These are phyloP conservation scores for Chlamydotis undulata DNA, from an alignment of 2,113 vertebrate genomes.

Conservation along the genomic window DNA sequence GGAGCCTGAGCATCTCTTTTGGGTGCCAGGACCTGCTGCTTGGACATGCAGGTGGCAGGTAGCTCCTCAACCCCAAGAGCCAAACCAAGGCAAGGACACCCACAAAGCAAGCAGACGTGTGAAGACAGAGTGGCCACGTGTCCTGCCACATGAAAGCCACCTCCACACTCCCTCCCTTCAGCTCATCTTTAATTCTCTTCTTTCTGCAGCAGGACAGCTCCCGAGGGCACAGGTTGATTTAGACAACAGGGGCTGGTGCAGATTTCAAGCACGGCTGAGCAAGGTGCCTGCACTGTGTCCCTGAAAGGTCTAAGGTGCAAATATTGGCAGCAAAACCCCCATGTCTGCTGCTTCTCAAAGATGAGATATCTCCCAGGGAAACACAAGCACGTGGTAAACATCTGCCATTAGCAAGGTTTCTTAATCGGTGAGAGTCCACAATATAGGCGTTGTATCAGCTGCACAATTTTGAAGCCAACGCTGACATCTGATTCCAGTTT, in stretches of 20 bases:
- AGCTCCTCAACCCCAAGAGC: neutral
- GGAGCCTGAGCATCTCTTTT: slow-evolving; percentile 44
- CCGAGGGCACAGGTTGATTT: accelerated
- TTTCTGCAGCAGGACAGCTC: neutral
- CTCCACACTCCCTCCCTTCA: neutral
- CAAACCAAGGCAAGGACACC: neutral
- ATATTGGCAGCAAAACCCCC: neutral
- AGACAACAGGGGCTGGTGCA: neutral
- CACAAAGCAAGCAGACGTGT: neutral
- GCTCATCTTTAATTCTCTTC: neutral
- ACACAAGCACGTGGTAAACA: neutral
- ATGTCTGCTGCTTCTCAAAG: neutral
- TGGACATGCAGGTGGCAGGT: neutral
- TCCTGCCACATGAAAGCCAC: neutral
- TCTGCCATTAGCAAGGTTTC: neutral
- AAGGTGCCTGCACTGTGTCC: accelerated
- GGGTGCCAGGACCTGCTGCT: neutral
- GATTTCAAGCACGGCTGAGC: accelerated
- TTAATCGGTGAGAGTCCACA: neutral
- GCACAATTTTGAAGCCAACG: neutral
- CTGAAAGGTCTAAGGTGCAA: neutral
- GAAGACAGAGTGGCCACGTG: neutral
- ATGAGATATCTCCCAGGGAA: neutral
- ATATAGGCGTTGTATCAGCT: neutral
- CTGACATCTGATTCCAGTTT: slow-evolving; percentile 49